A percentile compares a stretch with the other conserved stretches of the same genome.
Evolutionary conservation across 2,888 invertebrate species (phyloP).

Genomic region (Perizoma affinitatum): DNA sequence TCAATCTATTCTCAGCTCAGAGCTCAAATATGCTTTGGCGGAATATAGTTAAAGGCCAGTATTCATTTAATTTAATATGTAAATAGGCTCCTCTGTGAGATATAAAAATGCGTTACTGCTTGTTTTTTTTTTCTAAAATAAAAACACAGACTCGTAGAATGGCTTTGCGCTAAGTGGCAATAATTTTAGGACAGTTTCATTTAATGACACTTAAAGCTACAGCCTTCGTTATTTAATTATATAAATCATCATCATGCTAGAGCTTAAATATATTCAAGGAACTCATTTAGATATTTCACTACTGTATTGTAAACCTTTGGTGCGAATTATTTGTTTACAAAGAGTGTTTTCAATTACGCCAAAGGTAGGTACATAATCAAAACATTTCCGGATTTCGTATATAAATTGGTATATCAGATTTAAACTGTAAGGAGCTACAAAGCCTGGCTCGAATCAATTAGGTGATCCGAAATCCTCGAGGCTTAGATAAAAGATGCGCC

Average conservation of each 20-base stretch:
- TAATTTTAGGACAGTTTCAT: constrained; percentile 57
- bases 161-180: constrained; percentile 54
- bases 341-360: constrained; percentile 11
- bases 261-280: constrained; percentile 11
- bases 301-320: neutral
- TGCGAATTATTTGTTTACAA: neutral
- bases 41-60: constrained; percentile 15
- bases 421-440: constrained; percentile 57
- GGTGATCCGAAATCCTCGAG: constrained; percentile 65
- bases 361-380: constrained; percentile 9
- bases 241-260: constrained; percentile 50
- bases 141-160: constrained; percentile 46
- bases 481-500: constrained; percentile 71
- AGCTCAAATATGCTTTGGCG: constrained; percentile 24
- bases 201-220: constrained; percentile 54
- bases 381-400: constrained; percentile 12
- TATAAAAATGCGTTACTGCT: constrained; percentile 32
- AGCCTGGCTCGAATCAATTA: constrained; percentile 70
- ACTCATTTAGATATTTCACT: neutral
- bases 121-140: constrained; percentile 37
- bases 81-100: constrained; percentile 24
- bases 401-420: constrained; percentile 35
- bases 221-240: constrained; percentile 52
- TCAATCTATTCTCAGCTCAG: constrained; percentile 27
- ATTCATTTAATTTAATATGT: constrained; percentile 29